Base-by-base conservation (phyloP, 2,888 invertebrate genomes). In the Taenaris catops region DNA sequence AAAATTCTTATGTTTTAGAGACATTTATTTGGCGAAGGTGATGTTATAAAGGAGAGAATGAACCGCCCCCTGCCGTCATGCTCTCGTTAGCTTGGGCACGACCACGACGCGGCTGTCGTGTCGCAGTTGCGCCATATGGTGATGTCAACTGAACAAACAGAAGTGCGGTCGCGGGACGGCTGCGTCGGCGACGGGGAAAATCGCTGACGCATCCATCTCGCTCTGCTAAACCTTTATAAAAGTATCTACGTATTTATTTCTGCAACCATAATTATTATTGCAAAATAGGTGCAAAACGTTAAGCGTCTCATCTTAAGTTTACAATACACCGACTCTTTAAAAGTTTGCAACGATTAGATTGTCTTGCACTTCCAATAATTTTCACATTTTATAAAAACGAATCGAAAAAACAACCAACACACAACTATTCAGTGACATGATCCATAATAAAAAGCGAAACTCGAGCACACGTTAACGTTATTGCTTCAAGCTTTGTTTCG, bases 211-310 rank as follows among this genome's bases (percentile, higher is more conserved):
- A 51, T 63, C 48, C 63, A 55, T 54, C 65, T 56, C 67, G 45
- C 59, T 27, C 34, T 29, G 25, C 35, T 32, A 42, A 32, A 41
- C 49, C 40, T 48, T 56, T 60, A 65, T 50, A 66, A 72, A 75
- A 72, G 58, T 69, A 75, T 70, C 70, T 78, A 79, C 64, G 65
- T 73, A 71, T 70, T 67, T 58, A 57, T 64, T 69, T 70, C 58
- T 67, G 67, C 76, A 66, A 72, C 55, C 63, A 67, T 75, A 73
- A 69, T 74, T 75, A 68, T 78, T 81, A 79, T 81, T 83, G 81
- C 81, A 79, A 79, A 83, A 81, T 72, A 78, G 74, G 84, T 84
- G 84, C 84, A 80, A 76, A 83, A 80, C 71, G 61, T 78, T 76
- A 84, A 84, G 84, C 80, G 65, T 75, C 72, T 78, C 74, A 61